Evolutionary conservation across 2,888 invertebrate species (phyloP).

Genomic region (Zaprionus bogoriensis): DNA sequence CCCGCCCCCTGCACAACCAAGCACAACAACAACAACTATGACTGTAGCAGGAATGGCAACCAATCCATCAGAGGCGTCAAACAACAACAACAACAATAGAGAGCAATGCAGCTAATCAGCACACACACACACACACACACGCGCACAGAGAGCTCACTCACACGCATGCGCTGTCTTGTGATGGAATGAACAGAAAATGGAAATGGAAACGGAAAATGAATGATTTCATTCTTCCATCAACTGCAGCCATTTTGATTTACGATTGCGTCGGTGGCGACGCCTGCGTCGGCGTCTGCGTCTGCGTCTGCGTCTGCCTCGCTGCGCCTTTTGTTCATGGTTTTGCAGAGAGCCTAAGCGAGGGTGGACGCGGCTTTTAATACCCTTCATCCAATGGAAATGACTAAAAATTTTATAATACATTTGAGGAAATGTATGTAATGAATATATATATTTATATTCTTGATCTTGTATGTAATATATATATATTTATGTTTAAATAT

Average conservation of each 20-base stretch:
- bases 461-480: too few species aligned
- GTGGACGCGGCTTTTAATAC: too few species aligned
- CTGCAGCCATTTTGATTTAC: slow-evolving; percentile 83
- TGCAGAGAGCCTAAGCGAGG: slow-evolving; percentile 64
- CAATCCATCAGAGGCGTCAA: slow-evolving; percentile 51
- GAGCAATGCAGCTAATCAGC: slow-evolving; percentile 60
- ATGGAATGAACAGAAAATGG: slow-evolving; percentile 42
- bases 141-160: slow-evolving; percentile 38
- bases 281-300: slow-evolving; percentile 11
- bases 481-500: too few species aligned
- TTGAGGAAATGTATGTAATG: too few species aligned
- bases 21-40: slow-evolving; percentile 25
- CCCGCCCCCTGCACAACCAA: slow-evolving; percentile 5
- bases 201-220: slow-evolving; percentile 66
- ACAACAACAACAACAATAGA: slow-evolving; percentile 30
- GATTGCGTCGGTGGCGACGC: slow-evolving; percentile 57
- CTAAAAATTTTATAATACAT: too few species aligned
- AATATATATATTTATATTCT: too few species aligned
- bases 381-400: too few species aligned
- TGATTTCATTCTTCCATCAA: slow-evolving; percentile 77
- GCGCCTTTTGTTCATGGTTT: slow-evolving; percentile 31
- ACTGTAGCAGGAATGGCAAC: slow-evolving; percentile 30
- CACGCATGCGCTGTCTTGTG: slow-evolving; percentile 66
- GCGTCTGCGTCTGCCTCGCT: slow-evolving; percentile 5
- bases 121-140: slow-evolving; percentile 24